These are phyloP conservation scores for Rachycentron canadum DNA, from an alignment of 2,797 vertebrate genomes.

Conservation along the genomic window DNA sequence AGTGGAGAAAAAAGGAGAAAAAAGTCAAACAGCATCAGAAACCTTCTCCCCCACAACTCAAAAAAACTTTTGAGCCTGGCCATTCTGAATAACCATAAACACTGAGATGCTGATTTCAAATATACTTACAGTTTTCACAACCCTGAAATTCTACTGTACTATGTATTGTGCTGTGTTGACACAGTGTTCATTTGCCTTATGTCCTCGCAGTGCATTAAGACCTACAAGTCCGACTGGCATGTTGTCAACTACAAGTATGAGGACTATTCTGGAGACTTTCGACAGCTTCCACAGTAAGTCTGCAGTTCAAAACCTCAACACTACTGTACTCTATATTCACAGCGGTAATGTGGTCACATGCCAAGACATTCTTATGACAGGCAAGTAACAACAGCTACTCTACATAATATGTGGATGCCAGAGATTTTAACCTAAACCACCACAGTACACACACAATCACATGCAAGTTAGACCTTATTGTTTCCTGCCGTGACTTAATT, in stretches of 20 bases:
- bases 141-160: background rate
- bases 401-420: constrained; percentile 38
- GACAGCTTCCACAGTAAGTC: constrained; percentile 95
- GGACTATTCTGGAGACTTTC: constrained; percentile 97
- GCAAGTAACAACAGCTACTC: constrained; percentile 46
- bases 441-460: background rate
- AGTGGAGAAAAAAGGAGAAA: too few relatives aligned
- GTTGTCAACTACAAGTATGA: constrained; percentile 97
- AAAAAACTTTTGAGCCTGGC: background rate
- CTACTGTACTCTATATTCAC: background rate
- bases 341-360: constrained; percentile 16
- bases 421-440: constrained; percentile 34
- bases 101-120: too few relatives aligned
- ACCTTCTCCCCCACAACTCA: too few relatives aligned
- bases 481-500: constrained; percentile 44
- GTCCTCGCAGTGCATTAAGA: constrained; percentile 93
- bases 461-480: constrained; percentile 24
- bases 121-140: too few relatives aligned
- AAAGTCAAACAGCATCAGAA: too few relatives aligned
- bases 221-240: constrained; percentile 99
- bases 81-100: background rate
- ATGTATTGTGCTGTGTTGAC: background rate
- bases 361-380: constrained; percentile 32
- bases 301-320: constrained; percentile 1
- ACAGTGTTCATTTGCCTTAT: constrained; percentile 36